These are phyloP conservation scores for Agrilus planipennis DNA, from an alignment of 1,140 invertebrate species.

Conservation along the genomic window DNA sequence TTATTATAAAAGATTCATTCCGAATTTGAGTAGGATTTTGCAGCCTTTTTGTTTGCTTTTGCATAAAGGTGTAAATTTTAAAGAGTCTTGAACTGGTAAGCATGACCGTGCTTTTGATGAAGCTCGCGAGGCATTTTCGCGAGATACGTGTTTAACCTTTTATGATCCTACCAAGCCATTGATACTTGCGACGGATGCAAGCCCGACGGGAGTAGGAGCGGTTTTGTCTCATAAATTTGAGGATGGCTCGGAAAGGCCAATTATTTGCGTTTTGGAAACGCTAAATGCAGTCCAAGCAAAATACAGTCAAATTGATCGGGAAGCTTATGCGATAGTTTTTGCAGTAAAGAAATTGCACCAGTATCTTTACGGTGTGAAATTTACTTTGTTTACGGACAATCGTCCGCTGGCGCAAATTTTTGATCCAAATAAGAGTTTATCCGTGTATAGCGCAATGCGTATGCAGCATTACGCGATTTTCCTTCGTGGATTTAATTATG, in stretches of 20 bases:
- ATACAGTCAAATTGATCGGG: constrained; percentile 26
- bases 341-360: constrained; percentile 35
- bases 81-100: too few relatives aligned
- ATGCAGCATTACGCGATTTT: constrained; percentile 29
- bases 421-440: constrained; percentile 24
- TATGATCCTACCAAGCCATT: too few relatives aligned
- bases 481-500: constrained; percentile 18
- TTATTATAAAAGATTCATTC: too few relatives aligned
- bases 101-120: too few relatives aligned
- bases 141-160: too few relatives aligned
- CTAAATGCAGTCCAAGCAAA: constrained; percentile 25
- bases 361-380: constrained; percentile 39
- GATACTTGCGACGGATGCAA: constrained; percentile 18
- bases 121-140: too few relatives aligned
- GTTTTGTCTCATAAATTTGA: constrained; percentile 1
- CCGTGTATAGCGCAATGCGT: constrained; percentile 20
- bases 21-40: too few relatives aligned
- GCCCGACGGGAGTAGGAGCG: neutral
- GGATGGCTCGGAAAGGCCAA: constrained; percentile 16
- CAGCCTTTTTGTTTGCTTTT: too few relatives aligned
- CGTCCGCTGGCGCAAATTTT: constrained; percentile 38
- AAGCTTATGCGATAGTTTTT: constrained; percentile 23
- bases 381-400: constrained; percentile 39
- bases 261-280: constrained; percentile 27
- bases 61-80: too few relatives aligned